Percentiles rank a stretch among this genome's conserved stretches.
These are phyloP conservation scores for Amphiura filiformis DNA, from an alignment of 35 echinoderm and acorn worm species.

Conservation along the genomic window DNA sequence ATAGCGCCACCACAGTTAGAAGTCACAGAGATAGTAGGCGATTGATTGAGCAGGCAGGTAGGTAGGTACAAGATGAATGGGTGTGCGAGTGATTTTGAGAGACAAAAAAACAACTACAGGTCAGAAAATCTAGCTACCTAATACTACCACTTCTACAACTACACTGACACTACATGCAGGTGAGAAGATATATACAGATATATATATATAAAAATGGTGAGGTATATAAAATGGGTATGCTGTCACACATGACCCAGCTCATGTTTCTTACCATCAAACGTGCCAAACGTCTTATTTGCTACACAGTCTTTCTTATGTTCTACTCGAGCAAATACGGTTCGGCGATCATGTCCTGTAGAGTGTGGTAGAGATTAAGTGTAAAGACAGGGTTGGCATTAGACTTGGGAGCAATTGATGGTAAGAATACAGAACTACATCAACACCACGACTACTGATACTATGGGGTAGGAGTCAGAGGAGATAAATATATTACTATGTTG, in stretches of 20 bases:
- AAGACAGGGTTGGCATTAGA: neutral
- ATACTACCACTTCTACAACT: neutral
- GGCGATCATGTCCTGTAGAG: neutral
- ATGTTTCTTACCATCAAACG: neutral
- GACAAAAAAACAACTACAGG: neutral
- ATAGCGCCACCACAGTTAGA: neutral
- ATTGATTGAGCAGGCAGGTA: neutral
- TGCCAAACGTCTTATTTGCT: neutral
- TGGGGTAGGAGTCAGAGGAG: too few species aligned
- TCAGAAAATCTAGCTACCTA: too few species aligned
- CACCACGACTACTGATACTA: neutral
- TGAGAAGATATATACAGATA: neutral
- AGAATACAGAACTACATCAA: neutral
- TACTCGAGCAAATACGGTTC: conserved; percentile 1
- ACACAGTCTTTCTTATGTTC: neutral
- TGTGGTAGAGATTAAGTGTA: neutral
- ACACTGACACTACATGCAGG: neutral
- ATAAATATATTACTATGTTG: too few species aligned
- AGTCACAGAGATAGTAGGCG: neutral
- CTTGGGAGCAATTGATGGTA: neutral
- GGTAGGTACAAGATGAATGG: neutral
- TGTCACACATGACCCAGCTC: neutral
- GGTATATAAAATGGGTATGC: neutral
- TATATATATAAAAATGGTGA: neutral
- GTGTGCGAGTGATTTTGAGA: too few species aligned